Conservation (phyloP, 37 sponge, comb jelly and placozoan species). For the Halisarca cf. caerulea region DNA sequence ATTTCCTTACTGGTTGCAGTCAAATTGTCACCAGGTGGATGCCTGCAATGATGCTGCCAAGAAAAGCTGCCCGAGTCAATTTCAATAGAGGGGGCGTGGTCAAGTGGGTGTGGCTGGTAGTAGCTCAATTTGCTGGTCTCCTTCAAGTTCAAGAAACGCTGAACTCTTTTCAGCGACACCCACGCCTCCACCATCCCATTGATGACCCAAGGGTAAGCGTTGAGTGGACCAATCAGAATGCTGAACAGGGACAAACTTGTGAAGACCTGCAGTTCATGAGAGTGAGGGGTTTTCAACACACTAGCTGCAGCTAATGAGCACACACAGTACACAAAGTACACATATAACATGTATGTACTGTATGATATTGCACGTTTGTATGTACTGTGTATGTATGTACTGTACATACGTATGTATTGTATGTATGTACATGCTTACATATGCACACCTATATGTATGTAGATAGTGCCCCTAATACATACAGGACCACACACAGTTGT, state of each 20-base stretch:
- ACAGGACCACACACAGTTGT: no score
- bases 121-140: slow-evolving; percentile 60
- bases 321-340: slow-evolving; percentile 28
- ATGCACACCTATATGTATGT: no score
- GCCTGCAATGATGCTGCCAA: slow-evolving; percentile 37
- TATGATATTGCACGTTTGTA: no score
- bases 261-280: slow-evolving; percentile 74
- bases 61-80: slow-evolving; percentile 60
- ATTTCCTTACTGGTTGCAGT: slow-evolving; percentile 4
- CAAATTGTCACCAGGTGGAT: no score
- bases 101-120: slow-evolving; percentile 25
- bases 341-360: no score
- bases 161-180: slow-evolving; percentile 90
- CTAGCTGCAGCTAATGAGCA: neutral
- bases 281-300: neutral
- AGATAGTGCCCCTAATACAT: no score
- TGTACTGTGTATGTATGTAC: no score
- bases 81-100: neutral
- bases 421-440: no score
- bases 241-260: slow-evolving; percentile 95
- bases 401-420: no score
- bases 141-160: slow-evolving; percentile 68
- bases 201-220: slow-evolving; percentile 98
- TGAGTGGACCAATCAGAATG: slow-evolving; percentile 92
- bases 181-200: slow-evolving; percentile 95